Base-by-base conservation (phyloP, 2,888 invertebrate species). In the Alsophila aescularia region DNA sequence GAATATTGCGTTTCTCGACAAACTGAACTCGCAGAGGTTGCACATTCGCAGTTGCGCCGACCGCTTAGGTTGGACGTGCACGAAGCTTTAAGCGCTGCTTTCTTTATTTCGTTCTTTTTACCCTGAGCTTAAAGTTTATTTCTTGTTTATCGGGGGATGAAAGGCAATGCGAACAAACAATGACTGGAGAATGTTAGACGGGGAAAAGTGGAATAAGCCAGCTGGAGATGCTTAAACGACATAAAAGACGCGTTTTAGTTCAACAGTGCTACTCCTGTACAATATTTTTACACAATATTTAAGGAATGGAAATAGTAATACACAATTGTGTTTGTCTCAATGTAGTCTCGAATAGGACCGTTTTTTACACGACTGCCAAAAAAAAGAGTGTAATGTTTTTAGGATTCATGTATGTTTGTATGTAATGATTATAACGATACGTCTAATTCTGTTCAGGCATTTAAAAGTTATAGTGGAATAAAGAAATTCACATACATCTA, bases 121-220 rank as follows among this genome's bases (percentile, higher is more conserved):
- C 12, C 15, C 12, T 27, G 7, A 15, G 14, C 47, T 36, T 18
- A 37, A 47, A 31, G 37, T 47, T 39, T 29, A 31, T 39, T 47
- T 47, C 34, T 47, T 37, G 31, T 47, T 37, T 47, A 47, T 31
- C 13, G 18, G 8, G 18, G 31, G 47, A 47, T 44, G 15, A 29
- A 39, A 45, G 45, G 37, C 44, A 35, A 35, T 35, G 35, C 18
- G 12, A 43, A 43, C 44, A 44, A 35, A 44, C 44, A 44, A 24
- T 24, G 34, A 34, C 34, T 35, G 18, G 14, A 31, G 32, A 32
- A 43, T 14, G 34, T 34, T 13, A 29, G 37, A 29, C n/a, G 29
- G 31, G 12, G 37, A 39, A 47, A 18, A 47, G 29, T 32, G 16
- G 9, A 39, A 31, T 47, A 37, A 15, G 16, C 27, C 10, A 27